Evolutionary conservation across 2,888 invertebrate species (phyloP).

Genomic region (Archaeoteleia sp.): DNA sequence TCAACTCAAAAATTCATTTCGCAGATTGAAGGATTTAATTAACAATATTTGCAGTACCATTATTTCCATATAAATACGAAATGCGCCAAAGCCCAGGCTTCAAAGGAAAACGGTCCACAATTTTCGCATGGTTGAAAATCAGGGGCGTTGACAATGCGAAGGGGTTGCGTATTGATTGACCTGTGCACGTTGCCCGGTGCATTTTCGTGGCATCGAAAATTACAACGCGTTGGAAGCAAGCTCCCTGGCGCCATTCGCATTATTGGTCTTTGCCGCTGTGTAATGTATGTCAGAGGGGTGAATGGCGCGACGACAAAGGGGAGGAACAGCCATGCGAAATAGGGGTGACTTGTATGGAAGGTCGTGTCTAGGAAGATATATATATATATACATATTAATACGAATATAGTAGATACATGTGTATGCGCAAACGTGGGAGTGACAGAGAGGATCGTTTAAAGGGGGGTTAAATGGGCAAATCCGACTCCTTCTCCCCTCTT

Average conservation of each 20-base stretch:
- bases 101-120: constrained; percentile 12
- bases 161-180: constrained; percentile 40
- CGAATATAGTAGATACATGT: no score
- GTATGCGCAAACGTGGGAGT: constrained; percentile 13
- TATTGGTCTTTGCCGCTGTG: constrained; percentile 34
- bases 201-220: constrained; percentile 43
- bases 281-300: constrained; percentile 52
- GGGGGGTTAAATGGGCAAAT: constrained; percentile 60
- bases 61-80: constrained; percentile 12
- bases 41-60: no score
- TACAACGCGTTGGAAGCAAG: constrained; percentile 27
- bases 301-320: constrained; percentile 33
- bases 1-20: neutral
- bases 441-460: constrained; percentile 54
- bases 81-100: constrained; percentile 23
- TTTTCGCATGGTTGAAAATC: constrained; percentile 26
- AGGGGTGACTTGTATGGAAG: constrained; percentile 41
- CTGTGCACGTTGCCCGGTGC: constrained; percentile 38
- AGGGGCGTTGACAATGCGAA: constrained; percentile 23
- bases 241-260: constrained; percentile 35
- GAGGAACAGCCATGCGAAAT: constrained; percentile 23
- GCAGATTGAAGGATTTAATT: no score
- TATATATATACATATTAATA: constrained; percentile 3
- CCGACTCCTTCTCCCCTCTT: constrained; percentile 35
- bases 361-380: constrained; percentile 36